Base-by-base conservation (phyloP, 2,888 invertebrate species). In the Belgica antarctica region DNA sequence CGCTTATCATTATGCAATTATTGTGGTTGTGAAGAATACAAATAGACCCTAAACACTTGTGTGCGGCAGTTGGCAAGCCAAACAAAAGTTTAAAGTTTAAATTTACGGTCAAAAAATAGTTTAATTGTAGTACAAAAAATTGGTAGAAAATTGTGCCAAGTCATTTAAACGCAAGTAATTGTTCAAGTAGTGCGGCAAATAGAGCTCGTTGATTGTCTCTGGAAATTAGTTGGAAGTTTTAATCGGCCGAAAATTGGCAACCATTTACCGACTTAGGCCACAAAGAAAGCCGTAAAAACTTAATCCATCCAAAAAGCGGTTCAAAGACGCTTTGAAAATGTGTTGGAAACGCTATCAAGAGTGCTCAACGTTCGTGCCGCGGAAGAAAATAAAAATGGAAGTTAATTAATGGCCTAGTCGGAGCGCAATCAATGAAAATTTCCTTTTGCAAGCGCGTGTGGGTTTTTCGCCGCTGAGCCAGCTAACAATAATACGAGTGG, bases 401-500 rank as follows among this genome's bases (percentile, higher is more conserved):
- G 52, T 52, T 65, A 25, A 41, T 65, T 65, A 10, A 17, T 17
- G 15, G 22, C 46, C 63, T 22, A 12, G 2, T 28, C 63, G 22
- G n/a, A 24, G 22, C 34, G 12, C 27, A 62, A 46, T n/a, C 12
- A 1, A 2, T 47, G 31, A 62, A 57, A 47, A 62, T 22, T 62
- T 70, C 63, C 61, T 47, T 28, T 57, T 70, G 36, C 71, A 63
- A 41, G 41, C 15, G 41, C 15, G 41, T 41, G 10, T 41, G 41
- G 3, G 41, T 41, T 41, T n/a, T n/a, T 52, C 72, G 72, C 28
- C 72, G 71, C 47, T 72, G 72, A 10, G 69, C 71, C 27, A 72
- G 46, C 65, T 71, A 72, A 24, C 70, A 68, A 62, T 72, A 72
- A 68, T 72, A 72, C 25, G 71, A 72, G 59, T 66, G 72, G n/a